Base-by-base conservation (phyloP, 2,888 invertebrate species). In the Machimus rusticus region DNA sequence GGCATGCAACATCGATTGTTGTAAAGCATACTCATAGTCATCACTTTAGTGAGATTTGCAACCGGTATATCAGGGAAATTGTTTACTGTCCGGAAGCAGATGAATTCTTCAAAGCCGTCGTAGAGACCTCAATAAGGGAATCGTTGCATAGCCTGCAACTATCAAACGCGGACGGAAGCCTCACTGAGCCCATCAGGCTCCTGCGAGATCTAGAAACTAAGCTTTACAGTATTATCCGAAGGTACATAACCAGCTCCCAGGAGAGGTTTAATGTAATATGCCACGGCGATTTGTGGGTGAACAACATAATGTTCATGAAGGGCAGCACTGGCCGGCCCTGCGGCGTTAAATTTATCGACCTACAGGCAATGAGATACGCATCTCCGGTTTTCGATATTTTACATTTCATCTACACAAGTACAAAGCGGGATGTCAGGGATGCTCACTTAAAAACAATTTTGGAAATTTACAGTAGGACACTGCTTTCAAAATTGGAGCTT, bases 271-370 rank as follows among this genome's bases (percentile, higher is more conserved):
- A 90, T 78, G 91, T 93, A 1, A 89, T 93, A 85, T 91, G 91
- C 28, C 93, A 92, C 87, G 93, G 93, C 2, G 93, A 93, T 87
- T 87, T 92, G 76, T 92, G 92, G 92, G 90, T 92, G 0, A 93
- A 93, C 89, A 93, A 93, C 88, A 90, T 93, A 3, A 92, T 93
- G 92, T 93, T 93, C 82, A 89, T 88, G 31, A 86, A 86, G 4
- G 87, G 89, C 34, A 16, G 74, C 12, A 76, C 19, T 2, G 74
- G 88, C 4, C 87, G 89, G 37, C 88, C 90, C 87, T 16, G 82
- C 88, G 88, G 88, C 34, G 92, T 91, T 1, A 92, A 91, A 85
- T 92, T 92, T 74, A 90, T 92, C 78, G 92, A 92, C 86, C 90
- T 92, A 84, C 92, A 92, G 89, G 91, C 92, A 34, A 92, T 92